Conservation (phyloP, 2,888 invertebrate genomes). For the Catocala fraxini region DNA sequence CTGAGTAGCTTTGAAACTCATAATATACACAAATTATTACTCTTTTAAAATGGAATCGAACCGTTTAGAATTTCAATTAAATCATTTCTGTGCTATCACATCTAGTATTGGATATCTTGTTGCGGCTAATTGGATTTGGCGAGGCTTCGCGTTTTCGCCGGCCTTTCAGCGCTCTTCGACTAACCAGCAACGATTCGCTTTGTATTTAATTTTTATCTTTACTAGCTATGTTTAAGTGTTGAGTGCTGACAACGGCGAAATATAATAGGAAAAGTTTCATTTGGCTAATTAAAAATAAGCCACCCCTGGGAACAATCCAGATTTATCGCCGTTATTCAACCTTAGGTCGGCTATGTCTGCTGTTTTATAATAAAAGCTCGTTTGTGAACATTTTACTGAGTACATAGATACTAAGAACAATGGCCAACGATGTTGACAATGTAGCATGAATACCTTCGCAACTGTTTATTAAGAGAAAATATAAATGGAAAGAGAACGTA, state of each 20-base stretch:
- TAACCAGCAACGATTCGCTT: constrained; percentile 54
- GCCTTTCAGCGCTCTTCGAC: constrained; percentile 56
- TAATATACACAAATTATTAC: constrained; percentile 30
- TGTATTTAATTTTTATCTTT: constrained; percentile 78
- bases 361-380: constrained; percentile 70
- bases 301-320: constrained; percentile 73
- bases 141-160: constrained; percentile 68
- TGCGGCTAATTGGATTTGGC: constrained; percentile 78
- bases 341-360: constrained; percentile 63
- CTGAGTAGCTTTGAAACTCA: constrained; percentile 44
- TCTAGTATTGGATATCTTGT: constrained; percentile 73
- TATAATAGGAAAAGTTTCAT: constrained; percentile 84
- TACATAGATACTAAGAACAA: constrained; percentile 67
- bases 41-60: constrained; percentile 32
- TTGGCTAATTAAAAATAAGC: constrained; percentile 85
- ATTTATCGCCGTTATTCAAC: constrained; percentile 77
- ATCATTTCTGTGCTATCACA: constrained; percentile 67
- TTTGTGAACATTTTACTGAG: constrained; percentile 65
- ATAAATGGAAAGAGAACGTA: constrained; percentile 46
- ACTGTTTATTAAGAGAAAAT: constrained; percentile 58
- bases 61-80: constrained; percentile 64
- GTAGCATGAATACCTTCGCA: constrained; percentile 61
- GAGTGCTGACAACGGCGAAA: constrained; percentile 69
- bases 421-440: constrained; percentile 64
- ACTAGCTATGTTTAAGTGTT: constrained; percentile 54